Conservation (phyloP, 2,113 vertebrate species). For the Potamarius usumacintae region DNA sequence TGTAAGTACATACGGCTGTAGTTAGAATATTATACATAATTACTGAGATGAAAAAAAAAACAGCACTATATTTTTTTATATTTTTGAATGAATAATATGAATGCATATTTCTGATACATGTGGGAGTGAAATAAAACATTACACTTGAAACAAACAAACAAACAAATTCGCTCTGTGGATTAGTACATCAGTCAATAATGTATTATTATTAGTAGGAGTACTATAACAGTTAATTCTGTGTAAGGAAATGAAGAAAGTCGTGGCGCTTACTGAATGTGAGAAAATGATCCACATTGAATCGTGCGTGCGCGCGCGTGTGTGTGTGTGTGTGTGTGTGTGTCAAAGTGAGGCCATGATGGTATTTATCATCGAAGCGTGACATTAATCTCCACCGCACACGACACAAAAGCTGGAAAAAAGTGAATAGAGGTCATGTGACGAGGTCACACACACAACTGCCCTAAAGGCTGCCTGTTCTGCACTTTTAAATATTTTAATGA, state of each 20-base stretch:
- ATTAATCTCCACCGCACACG: neutral
- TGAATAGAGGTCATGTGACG: neutral
- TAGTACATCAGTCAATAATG: neutral
- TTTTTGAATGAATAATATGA: neutral
- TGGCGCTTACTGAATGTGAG: neutral
- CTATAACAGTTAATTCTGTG: neutral
- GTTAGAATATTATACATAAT: too few species aligned
- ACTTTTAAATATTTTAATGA: neutral
- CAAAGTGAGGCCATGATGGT: neutral
- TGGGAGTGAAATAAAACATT: neutral
- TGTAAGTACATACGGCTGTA: too few species aligned
- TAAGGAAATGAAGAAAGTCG: neutral
- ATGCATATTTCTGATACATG: neutral
- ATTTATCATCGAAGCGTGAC: neutral
- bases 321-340: neutral
- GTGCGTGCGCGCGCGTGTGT: neutral
- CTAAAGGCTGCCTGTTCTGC: constrained; percentile 4
- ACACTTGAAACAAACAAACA: neutral
- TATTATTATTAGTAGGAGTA: neutral
- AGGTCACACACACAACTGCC: constrained; percentile 2
- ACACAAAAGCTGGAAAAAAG: constrained; percentile 2
- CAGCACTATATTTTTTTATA: too few species aligned
- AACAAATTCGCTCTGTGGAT: neutral
- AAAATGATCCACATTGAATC: neutral
- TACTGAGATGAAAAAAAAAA: too few species aligned